These are phyloP conservation scores for Eledona agricola DNA, from an alignment of 2,888 invertebrate species.

Conservation along the genomic window DNA sequence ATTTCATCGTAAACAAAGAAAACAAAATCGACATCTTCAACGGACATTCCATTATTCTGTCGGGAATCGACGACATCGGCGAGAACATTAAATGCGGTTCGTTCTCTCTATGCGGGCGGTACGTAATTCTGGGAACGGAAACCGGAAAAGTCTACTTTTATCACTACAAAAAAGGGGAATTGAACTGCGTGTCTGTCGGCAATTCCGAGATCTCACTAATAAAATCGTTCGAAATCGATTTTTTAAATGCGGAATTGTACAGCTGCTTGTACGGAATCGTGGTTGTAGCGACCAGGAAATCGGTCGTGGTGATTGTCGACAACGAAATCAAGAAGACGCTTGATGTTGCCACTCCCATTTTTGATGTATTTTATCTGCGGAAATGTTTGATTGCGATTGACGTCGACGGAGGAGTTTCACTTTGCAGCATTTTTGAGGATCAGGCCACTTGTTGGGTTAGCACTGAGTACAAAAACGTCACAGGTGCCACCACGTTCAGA, in stretches of 20 bases:
- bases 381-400: conserved; percentile 15
- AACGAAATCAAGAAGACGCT: neutral
- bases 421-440: neutral
- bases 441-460: neutral
- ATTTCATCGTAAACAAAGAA: conserved; percentile 22
- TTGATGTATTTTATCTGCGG: conserved; percentile 8
- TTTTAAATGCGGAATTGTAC: conserved; percentile 1
- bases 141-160: conserved; percentile 48
- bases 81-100: conserved; percentile 36
- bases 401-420: neutral
- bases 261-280: conserved; percentile 9
- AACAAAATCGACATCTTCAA: conserved; percentile 29
- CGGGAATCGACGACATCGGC: conserved; percentile 25
- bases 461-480: conserved; percentile 4
- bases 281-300: conserved; percentile 3
- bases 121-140: conserved; percentile 53
- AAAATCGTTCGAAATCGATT: conserved; percentile 18
- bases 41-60: conserved; percentile 24
- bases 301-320: conserved; percentile 8
- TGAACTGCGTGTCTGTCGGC: conserved; percentile 2
- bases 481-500: conserved; percentile 1
- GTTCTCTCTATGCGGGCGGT: conserved; percentile 53
- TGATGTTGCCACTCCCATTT: neutral
- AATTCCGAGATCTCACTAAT: conserved; percentile 9
- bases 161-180: conserved; percentile 27